Percentiles rank a stretch among this genome's conserved stretches.
These are phyloP conservation scores for Brachionus angularis DNA, from an alignment of 1,140 invertebrate species.

Conservation along the genomic window DNA sequence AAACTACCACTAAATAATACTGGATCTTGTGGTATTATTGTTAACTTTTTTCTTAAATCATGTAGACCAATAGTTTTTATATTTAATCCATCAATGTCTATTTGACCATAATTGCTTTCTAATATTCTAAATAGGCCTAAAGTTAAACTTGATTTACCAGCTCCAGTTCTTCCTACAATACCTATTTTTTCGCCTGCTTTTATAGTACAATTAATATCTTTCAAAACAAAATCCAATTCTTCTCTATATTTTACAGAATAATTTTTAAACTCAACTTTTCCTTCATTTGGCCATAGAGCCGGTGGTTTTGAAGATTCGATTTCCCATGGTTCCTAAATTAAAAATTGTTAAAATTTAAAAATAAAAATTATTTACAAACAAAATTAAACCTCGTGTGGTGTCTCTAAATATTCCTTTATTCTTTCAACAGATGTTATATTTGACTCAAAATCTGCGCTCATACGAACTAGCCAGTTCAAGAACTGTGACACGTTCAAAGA, in stretches of 20 bases:
- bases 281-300: constrained; percentile 62
- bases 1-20: constrained; percentile 79
- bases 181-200: constrained; percentile 64
- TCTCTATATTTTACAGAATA: constrained; percentile 50
- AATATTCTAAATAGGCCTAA: constrained; percentile 61
- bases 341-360: constrained; percentile 47
- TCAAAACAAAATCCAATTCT: constrained; percentile 50
- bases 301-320: constrained; percentile 51
- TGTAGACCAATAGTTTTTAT: constrained; percentile 66
- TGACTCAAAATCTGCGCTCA: constrained; percentile 93
- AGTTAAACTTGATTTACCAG: constrained; percentile 79
- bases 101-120: constrained; percentile 58
- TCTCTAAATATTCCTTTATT: constrained; percentile 90
- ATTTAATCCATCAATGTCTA: constrained; percentile 68
- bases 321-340: constrained; percentile 46
- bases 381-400: constrained; percentile 63
- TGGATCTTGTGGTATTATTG: constrained; percentile 86
- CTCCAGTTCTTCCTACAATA: constrained; percentile 76
- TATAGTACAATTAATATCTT: constrained; percentile 49
- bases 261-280: constrained; percentile 61
- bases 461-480: constrained; percentile 89
- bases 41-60: constrained; percentile 68
- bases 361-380: neutral
- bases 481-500: constrained; percentile 72
- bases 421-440: constrained; percentile 96